These are phyloP conservation scores for Eilema depressum DNA, from an alignment of 2,888 invertebrate genomes.

Conservation along the genomic window DNA sequence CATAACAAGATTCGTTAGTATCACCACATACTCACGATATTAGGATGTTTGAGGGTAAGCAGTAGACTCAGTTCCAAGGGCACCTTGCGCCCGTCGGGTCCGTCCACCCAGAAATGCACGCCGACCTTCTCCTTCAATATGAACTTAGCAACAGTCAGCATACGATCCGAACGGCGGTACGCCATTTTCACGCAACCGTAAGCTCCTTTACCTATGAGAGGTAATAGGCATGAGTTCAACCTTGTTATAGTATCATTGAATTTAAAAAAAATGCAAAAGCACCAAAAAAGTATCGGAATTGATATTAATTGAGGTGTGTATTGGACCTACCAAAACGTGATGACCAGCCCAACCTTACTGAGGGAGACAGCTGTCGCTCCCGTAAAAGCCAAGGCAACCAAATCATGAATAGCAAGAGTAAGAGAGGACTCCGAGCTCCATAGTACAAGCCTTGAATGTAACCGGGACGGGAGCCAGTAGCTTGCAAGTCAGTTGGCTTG, in stretches of 20 bases:
- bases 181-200: slow-evolving; percentile 92
- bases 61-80: slow-evolving; percentile 90
- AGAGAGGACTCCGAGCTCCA: neutral
- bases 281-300: no score
- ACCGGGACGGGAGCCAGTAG: neutral
- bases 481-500: neutral
- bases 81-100: slow-evolving; percentile 82
- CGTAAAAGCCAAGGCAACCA: neutral
- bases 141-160: slow-evolving; percentile 90
- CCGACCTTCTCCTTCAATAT: slow-evolving; percentile 90
- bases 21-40: slow-evolving; percentile 85
- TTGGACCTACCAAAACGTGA: neutral
- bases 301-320: neutral
- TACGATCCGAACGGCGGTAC: slow-evolving; percentile 86
- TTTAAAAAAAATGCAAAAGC: no score
- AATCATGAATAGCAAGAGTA: neutral
- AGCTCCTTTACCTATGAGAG: slow-evolving; percentile 87
- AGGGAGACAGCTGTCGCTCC: no score
- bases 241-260: neutral
- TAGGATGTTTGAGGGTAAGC: slow-evolving; percentile 88
- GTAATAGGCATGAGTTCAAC: neutral
- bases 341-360: no score
- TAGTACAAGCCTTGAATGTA: neutral
- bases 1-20: neutral
- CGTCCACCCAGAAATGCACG: slow-evolving; percentile 88